A percentile compares a stretch with the other conserved stretches of the same genome.
Conservation (phyloP, 2,888 invertebrate species). For the Apamea epomidion region DNA sequence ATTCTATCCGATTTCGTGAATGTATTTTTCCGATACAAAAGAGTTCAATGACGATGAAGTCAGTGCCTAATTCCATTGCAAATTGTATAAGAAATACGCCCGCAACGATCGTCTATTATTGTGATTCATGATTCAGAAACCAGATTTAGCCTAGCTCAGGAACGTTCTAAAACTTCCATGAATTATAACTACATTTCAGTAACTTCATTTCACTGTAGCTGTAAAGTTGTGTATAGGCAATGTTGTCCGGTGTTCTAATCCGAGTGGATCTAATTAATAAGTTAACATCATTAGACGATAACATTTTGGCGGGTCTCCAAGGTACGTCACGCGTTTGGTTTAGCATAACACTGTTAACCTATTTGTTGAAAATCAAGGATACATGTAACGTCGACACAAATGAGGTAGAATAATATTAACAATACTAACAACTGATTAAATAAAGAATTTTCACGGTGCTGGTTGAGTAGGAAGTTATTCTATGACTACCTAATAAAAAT, state of each 20-base stretch:
- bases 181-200: conserved; percentile 68
- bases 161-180: conserved; percentile 75
- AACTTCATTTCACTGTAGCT: conserved; percentile 62
- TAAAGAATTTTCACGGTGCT: background rate
- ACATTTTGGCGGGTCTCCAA: conserved; percentile 80
- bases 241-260: conserved; percentile 61
- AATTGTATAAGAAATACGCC: conserved; percentile 67
- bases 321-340: conserved; percentile 75
- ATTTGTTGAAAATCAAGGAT: conserved; percentile 79
- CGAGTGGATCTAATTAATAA: conserved; percentile 80
- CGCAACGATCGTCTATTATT: conserved; percentile 73
- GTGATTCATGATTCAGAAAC: conserved; percentile 79
- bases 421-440: conserved; percentile 8
- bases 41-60: conserved; percentile 43
- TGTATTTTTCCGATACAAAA: conserved; percentile 28
- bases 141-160: conserved; percentile 76
- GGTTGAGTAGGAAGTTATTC: conserved; percentile 14
- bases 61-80: conserved; percentile 45
- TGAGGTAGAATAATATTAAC: conserved; percentile 31
- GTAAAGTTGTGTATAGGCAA: conserved; percentile 56
- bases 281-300: conserved; percentile 78
- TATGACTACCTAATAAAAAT: conserved; percentile 17
- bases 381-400: conserved; percentile 54
- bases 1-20: conserved; percentile 22
- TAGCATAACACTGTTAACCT: conserved; percentile 81